phyloP scores from a whole-genome alignment of 2,797 vertebrate species.

The Sebastes matsubarae region DNA sequence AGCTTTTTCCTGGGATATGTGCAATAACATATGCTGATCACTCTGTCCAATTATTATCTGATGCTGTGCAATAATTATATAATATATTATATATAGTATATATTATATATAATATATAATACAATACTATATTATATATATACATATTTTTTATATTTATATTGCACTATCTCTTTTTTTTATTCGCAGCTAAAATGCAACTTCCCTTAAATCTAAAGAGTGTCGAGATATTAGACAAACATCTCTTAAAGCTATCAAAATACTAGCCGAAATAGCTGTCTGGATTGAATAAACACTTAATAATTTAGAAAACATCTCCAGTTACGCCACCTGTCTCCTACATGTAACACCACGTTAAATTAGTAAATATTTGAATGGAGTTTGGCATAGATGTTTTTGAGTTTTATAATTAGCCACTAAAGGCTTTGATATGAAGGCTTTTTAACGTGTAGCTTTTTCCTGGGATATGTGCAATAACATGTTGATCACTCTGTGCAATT shows the following conservation, averaged over 20 bases:
- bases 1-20: no score
- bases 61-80: no score
- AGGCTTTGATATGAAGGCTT: rapidly evolving
- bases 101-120: no score
- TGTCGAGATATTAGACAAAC: neutral
- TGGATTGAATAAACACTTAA: neutral
- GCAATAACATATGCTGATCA: no score
- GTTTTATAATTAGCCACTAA: neutral
- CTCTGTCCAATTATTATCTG: no score
- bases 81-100: no score
- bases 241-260: neutral
- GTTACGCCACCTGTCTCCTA: neutral
- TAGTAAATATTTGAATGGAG: neutral
- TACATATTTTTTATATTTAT: no score
- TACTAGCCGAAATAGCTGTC: neutral
- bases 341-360: neutral
- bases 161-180: no score
- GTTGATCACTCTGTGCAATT: no score
- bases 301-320: neutral
- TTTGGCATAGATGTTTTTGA: neutral
- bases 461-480: no score
- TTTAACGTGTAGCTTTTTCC: neutral
- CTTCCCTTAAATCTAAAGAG: neutral
- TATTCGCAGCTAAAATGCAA: neutral
- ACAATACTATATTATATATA: no score